phyloP scores from a whole-genome alignment of 2,113 vertebrate species.

The Grantiella picta region DNA sequence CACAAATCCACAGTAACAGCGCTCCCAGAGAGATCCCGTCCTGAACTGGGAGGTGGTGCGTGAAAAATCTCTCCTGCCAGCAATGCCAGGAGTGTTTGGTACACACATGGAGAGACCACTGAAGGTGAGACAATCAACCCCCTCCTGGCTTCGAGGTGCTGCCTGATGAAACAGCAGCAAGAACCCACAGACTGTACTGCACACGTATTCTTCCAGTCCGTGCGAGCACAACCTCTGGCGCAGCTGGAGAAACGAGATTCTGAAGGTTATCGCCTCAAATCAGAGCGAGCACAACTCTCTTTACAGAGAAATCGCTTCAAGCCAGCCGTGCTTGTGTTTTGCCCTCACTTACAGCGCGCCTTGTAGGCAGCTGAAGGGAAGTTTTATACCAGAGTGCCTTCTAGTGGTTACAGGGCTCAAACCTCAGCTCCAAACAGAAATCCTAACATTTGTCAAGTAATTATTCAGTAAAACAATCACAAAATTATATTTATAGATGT shows the following conservation, averaged over 20 bases:
- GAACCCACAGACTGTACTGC: background rate
- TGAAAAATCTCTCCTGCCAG: too few species aligned
- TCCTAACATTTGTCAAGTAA: background rate
- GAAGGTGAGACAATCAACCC: background rate
- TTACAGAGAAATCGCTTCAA: background rate
- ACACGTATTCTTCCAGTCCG: background rate
- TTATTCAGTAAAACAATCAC: background rate
- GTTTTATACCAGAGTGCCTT: conserved; percentile 66
- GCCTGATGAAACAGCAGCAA: background rate
- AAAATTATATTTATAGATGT: background rate
- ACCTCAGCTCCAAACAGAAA: background rate
- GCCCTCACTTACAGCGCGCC: background rate
- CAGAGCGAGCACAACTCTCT: background rate
- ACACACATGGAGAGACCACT: rapidly evolving
- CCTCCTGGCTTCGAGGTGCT: background rate
- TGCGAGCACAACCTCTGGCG: background rate
- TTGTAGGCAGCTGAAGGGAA: background rate
- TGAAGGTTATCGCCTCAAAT: background rate
- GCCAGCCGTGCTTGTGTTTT: background rate
- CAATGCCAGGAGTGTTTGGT: background rate
- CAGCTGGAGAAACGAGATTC: background rate
- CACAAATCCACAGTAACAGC: background rate
- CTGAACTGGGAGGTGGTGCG: background rate
- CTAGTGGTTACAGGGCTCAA: conserved; percentile 37
- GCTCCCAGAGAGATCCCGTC: background rate